Base-by-base conservation (phyloP, 2,797 vertebrate genomes). In the Clarias platycephalus region DNA sequence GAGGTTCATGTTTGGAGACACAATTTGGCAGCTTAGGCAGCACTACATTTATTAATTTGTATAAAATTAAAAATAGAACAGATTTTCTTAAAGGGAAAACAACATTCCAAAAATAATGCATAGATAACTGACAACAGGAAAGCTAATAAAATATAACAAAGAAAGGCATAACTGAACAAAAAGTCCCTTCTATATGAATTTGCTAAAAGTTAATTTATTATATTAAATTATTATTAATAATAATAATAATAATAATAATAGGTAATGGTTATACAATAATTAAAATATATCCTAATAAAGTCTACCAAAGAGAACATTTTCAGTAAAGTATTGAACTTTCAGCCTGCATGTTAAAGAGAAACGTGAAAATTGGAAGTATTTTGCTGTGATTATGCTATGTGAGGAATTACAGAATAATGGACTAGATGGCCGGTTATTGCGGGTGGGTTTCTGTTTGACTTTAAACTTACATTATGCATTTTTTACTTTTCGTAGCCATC, bases 1-100 rank as follows among this genome's bases (percentile, higher is more conserved):
- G 63, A 22, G n/a, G 70, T 58, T 80, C 72, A 58, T 83, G 76
- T 80, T 77, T 76, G 78, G 76, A 83, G 34, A 62, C 34, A 34
- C 53, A 53, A 66, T 68, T 7, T 34, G 40, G 55, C 57, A 78
- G 66, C 55, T 67, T 31, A 81, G 64, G 55, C 70, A 85, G 13
- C 67, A 58, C 3, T 18, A 37, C 37, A 26, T 76, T 80, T 44
- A 70, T 53, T 31, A 67, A 64, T 79, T 49, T 71, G 71, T 44
- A 67, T 34, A 12, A n/a, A 2, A 26, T 26, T 44, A 63, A 58
- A 58, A 58, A 6, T 24, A 60, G 28, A 20, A 77, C 13, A 37
- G 74, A 58, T 26, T 62, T 44, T 6, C 5, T 22, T 34, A 20
- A 8, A 62, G 44, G 20, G 10, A 62, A 7, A 79, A 2, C 1